These are phyloP conservation scores for Ernsta delagoae DNA, from an alignment of 2,888 invertebrate species.

Conservation along the genomic window DNA sequence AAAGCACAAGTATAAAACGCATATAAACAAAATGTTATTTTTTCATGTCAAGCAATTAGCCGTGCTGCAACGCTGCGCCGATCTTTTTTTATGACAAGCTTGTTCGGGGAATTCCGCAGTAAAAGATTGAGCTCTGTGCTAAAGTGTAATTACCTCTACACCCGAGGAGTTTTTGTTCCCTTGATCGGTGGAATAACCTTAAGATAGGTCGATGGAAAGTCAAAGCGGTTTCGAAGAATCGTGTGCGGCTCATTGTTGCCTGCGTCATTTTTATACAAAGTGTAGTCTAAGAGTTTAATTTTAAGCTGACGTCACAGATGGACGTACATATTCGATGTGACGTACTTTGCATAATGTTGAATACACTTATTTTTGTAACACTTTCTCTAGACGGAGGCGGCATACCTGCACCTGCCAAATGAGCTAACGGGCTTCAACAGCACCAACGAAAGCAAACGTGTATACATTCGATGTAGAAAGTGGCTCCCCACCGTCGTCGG, in stretches of 20 bases:
- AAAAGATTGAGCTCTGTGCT: conserved; percentile 42
- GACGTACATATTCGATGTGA: conserved; percentile 47
- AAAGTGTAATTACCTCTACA: conserved; percentile 54
- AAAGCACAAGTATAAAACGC: conserved; percentile 6
- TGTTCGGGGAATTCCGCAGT: conserved; percentile 34
- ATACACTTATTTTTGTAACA: conserved; percentile 69
- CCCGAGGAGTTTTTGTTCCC: conserved; percentile 68
- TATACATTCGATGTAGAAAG: conserved; percentile 70
- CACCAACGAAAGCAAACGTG: conserved; percentile 81
- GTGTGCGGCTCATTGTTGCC: conserved; percentile 30
- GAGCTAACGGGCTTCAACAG: conserved; percentile 75
- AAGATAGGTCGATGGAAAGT: conserved; percentile 77
- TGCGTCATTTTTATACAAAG: conserved; percentile 31
- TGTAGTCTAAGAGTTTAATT: conserved; percentile 13
- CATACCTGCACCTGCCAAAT: conserved; percentile 79
- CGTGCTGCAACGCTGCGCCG: conserved; percentile 24
- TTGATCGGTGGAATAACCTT: conserved; percentile 72
- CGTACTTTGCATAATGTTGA: conserved; percentile 65
- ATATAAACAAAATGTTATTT: conserved; percentile 25
- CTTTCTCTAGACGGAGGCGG: conserved; percentile 72
- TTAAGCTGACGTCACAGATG: conserved; percentile 19
- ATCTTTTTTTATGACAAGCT: conserved; percentile 35
- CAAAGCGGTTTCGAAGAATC: conserved; percentile 48
- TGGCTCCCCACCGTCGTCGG: conserved; percentile 61
- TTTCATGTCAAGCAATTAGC: conserved; percentile 32